Evolutionary conservation across 2,888 invertebrate species (phyloP), one percentile per base, ranked within the genome.

Genomic region (Mythimna ferrago): DNA sequence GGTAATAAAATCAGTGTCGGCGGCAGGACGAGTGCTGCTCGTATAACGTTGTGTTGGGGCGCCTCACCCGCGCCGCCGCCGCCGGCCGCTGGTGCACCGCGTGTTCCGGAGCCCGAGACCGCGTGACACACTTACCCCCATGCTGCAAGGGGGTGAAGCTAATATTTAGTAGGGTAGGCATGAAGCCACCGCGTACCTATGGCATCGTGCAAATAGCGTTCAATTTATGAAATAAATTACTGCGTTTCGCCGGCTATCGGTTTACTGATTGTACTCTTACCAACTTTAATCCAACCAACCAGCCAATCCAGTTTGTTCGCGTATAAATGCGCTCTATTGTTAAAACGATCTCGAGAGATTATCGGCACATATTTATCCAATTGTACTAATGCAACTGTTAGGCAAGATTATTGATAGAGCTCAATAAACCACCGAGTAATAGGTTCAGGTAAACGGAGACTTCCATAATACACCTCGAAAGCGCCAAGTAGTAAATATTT

Each of bases 121-220:
- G 51, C 66, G 56, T 57, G 71, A 78, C 75, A 75, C 61, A 61
- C 74, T 77, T 1, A 48, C 61, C 48, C 65, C 51, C 78, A 5
- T 54, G 9, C 11, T 41, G 41, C 61, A 35, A 69, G 54, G 78
- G 54, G 71, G 61, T 73, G 65, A 48, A 62, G 41, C 53, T 71
- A 63, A 71, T 48, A 38, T 48, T 71, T 21, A 54, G 61, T 56
- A 77, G 61, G 48, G 76, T 58, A 76, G 61, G 21, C 60, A 70
- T 32, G 32, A n/a, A 41, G 41, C 48, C 35, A 35, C 16, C 38
- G 32, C 26, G 38, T 38, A 66, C 35, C 16, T 48, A 35, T 62
- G 53, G 48, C 44, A 19, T 14, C 21, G 51, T 32, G 38, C 56
- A 57, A 51, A 11, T 53, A 61, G 21, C 57, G 62, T 58, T 53